Evolutionary conservation across 2,113 vertebrate species (phyloP).

Genomic region (Sylvia atricapilla): DNA sequence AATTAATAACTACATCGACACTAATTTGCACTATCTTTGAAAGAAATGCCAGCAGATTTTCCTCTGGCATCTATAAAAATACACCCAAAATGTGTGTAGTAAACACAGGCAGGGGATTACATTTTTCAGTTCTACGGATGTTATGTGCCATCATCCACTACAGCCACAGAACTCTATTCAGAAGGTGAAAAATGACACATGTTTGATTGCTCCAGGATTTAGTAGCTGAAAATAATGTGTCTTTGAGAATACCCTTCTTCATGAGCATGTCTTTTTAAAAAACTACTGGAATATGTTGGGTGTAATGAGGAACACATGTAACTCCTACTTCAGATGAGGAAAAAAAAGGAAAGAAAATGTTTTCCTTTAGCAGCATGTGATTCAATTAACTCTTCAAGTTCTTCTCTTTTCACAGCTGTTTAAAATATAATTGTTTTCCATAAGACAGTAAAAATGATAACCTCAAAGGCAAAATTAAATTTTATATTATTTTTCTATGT

Average conservation of each 20-base stretch:
- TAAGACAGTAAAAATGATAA: neutral
- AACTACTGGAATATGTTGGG: neutral
- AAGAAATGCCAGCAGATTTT: neutral
- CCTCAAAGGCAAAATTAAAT: neutral
- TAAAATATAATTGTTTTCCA: neutral
- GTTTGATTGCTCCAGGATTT: conserved; percentile 1
- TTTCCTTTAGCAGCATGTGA: neutral
- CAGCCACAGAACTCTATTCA: neutral
- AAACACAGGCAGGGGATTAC: neutral
- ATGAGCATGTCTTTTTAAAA: neutral
- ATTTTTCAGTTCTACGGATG: neutral
- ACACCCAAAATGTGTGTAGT: neutral
- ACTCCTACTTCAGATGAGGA: conserved; percentile 6
- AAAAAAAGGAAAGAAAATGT: neutral
- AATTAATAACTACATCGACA: neutral
- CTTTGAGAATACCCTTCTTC: neutral
- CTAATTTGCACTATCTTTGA: neutral
- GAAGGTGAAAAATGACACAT: neutral
- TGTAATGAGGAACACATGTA: conserved; percentile 41
- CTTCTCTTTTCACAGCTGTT: neutral
- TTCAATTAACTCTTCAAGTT: conserved; percentile 17
- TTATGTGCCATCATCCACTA: neutral
- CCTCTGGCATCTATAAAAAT: neutral
- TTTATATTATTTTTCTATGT: neutral
- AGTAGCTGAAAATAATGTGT: conserved; percentile 25